Base-by-base conservation (phyloP, 2,797 vertebrate genomes). In the Triplophysa bombifrons region DNA sequence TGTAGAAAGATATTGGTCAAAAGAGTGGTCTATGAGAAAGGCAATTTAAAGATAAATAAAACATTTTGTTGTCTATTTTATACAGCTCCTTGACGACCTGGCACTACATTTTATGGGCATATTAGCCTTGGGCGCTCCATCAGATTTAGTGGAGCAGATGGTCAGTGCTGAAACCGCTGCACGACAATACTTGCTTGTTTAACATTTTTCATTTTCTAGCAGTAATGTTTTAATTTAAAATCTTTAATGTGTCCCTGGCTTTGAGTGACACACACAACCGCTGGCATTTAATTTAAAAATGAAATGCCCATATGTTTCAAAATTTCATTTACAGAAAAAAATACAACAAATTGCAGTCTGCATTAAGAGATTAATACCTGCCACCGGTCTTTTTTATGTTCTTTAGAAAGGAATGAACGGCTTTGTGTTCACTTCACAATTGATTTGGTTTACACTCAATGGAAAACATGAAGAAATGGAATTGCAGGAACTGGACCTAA, bases 301-400 rank as follows among this genome's bases (percentile, higher is more conserved):
- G 2, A 63, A 63, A 63, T 63, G 58, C 13, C 25, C 58, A 61
- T 61, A 61, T 30, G 60, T 34, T 63, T 63, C 60, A 30, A 63
- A 14, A 63, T 63, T 34, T 63, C 27, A 63, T 63, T 63, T 19
- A 17, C 16, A 61, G n/a, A 58, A 56, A 22, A 10, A 10, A 56
- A 22, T 11, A 12, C 1, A 1, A 8, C 25, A 63, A 30, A 63
- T 17, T 30, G 3, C 60, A 63, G 11, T 4, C 60, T 17, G 14
- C 27, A 17, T 13, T 34, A 17, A 34, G 27, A 63, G 25, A 30
- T 60, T 14, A 27, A 13, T 63, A 14, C 27, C 17, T 30, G 60
- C 60, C 27, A 63, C 12, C 7, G 2, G 55, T 25, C 11, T 60
- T 60, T 60, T 60, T 60, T 4, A 22, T 60, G 58, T 63, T 34